Percentiles rank a stretch among this genome's conserved stretches.
These are phyloP conservation scores for Matsumyia berberina DNA, from an alignment of 2,888 invertebrate species.

Conservation along the genomic window DNA sequence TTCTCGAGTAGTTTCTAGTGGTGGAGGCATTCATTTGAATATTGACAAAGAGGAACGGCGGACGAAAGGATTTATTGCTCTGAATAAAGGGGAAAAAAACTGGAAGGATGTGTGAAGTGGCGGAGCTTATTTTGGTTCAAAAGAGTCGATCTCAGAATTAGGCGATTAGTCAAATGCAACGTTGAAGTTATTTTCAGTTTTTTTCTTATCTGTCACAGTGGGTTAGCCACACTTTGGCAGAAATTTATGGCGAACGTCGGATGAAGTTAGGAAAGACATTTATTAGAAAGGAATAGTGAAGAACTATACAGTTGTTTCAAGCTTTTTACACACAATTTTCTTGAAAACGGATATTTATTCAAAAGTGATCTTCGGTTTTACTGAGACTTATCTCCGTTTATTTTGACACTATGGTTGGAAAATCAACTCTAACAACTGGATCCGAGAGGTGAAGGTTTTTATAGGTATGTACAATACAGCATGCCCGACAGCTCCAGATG, in stretches of 20 bases:
- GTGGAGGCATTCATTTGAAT: slow-evolving; percentile 50
- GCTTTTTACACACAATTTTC: no score
- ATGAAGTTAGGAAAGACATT: slow-evolving; percentile 26
- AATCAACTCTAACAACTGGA: no score
- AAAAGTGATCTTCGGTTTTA: no score
- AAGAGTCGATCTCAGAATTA: slow-evolving; percentile 31
- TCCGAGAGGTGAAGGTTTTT: no score
- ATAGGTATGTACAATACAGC: no score
- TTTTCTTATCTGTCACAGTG: slow-evolving; percentile 9
- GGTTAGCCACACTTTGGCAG: background rate
- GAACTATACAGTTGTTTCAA: no score
- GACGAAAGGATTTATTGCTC: slow-evolving; percentile 40
- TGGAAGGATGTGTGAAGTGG: slow-evolving; percentile 27
- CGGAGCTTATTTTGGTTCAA: slow-evolving; percentile 21
- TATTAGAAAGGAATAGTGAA: background rate
- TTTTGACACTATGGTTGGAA: no score
- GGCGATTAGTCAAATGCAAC: slow-evolving; percentile 23
- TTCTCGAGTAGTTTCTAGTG: slow-evolving; percentile 9
- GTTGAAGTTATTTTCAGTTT: slow-evolving; percentile 17
- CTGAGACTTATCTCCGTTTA: no score
- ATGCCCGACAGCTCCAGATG: no score
- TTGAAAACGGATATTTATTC: no score
- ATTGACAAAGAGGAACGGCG: slow-evolving; percentile 24
- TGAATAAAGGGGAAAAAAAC: background rate
- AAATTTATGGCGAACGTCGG: slow-evolving; percentile 29